Conservation (phyloP, 2,113 vertebrate genomes). For the Cygnus atratus region DNA sequence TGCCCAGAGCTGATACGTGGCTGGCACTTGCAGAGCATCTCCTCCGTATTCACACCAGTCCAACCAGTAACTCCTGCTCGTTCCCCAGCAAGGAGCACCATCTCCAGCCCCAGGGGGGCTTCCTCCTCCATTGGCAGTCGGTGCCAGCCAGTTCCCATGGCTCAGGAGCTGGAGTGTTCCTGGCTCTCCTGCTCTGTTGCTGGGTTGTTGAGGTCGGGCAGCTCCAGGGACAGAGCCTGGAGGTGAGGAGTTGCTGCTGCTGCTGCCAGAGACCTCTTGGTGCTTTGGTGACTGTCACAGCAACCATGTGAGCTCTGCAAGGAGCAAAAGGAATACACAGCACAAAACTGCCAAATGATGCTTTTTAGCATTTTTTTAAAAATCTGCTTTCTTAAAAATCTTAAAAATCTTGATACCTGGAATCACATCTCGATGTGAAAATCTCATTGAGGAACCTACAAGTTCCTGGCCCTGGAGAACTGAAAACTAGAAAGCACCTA, state of each 20-base stretch:
- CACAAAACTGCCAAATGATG: not conserved
- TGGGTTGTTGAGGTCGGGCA: not conserved
- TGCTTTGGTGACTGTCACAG: not conserved
- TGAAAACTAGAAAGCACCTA: not conserved
- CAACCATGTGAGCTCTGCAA: not conserved
- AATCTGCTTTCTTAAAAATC: not conserved
- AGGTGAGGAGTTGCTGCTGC: not conserved
- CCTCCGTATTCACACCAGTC: not conserved
- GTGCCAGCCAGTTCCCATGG: not conserved
- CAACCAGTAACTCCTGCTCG: accelerated
- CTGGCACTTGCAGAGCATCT: accelerated
- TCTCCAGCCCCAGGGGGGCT: not conserved
- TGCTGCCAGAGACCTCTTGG: not conserved
- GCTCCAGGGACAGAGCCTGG: not conserved
- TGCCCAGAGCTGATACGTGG: not conserved
- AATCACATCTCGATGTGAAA: not conserved
- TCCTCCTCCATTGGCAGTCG: accelerated
- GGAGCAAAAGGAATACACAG: not conserved
- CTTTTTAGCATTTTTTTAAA: not conserved
- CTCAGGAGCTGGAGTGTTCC: not conserved
- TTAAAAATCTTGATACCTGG: not conserved
- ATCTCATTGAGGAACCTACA: accelerated
- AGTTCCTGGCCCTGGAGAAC: not conserved
- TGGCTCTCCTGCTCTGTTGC: not conserved
- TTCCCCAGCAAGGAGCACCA: not conserved